A percentile compares a stretch with the other conserved stretches of the same genome.
phyloP scores from a whole-genome alignment of 2,797 vertebrate genomes.

The Eulemur mongoz region DNA sequence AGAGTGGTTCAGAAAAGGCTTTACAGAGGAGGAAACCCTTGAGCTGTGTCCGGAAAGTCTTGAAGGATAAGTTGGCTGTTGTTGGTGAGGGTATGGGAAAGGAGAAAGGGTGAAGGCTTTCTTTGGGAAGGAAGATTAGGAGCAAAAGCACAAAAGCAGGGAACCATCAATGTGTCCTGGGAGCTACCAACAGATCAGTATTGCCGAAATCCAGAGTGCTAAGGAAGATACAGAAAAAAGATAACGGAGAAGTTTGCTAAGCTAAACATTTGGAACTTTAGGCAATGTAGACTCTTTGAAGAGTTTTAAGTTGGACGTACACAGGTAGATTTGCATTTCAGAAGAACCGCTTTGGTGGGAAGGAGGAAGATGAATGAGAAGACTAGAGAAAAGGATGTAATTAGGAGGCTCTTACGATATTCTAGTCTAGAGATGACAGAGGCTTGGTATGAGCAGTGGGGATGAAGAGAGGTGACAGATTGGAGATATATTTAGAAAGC shows the following conservation, averaged over 20 bases:
- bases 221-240: not conserved
- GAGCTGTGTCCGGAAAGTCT: not conserved
- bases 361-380: conserved; percentile 51
- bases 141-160: not conserved
- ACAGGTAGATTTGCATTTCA: not conserved
- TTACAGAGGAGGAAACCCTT: not conserved
- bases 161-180: not conserved
- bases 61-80: not conserved
- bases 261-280: not conserved
- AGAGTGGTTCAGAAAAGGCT: not conserved
- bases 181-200: not conserved
- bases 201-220: not conserved
- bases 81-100: not conserved
- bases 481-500: conserved; percentile 72
- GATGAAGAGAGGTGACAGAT: conserved; percentile 49
- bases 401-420: conserved; percentile 21
- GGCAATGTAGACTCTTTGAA: not conserved
- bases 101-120: not conserved
- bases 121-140: not conserved
- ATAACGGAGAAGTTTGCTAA: not conserved
- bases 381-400: conserved; percentile 35
- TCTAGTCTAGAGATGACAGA: not conserved
- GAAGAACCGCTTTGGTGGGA: not conserved
- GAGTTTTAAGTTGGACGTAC: not conserved
- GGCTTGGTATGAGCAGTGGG: not conserved